Percentiles rank a stretch among this genome's conserved stretches.
These are phyloP conservation scores for Amphipyra berbera DNA, from an alignment of 2,888 invertebrate species.

Conservation along the genomic window DNA sequence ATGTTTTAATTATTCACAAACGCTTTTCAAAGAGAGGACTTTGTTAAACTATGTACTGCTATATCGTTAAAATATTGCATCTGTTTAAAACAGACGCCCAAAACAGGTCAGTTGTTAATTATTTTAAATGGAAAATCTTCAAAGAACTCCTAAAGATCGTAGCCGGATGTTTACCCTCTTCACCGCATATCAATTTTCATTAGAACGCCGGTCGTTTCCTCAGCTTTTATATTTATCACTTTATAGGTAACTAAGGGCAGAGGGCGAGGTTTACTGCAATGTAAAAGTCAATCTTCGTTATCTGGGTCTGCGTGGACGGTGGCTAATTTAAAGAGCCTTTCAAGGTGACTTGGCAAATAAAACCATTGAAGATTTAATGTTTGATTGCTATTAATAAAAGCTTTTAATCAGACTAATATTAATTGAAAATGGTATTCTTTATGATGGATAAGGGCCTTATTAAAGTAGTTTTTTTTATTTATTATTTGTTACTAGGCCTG, in stretches of 20 bases:
- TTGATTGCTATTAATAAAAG: conserved; percentile 5
- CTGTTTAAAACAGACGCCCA: too few species aligned
- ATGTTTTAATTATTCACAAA: too few species aligned
- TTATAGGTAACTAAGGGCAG: conserved; percentile 50
- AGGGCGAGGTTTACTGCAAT: conserved; percentile 64
- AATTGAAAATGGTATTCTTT: neutral
- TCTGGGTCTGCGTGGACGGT: conserved; percentile 51
- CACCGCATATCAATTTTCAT: conserved; percentile 54
- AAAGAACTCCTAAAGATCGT: neutral
- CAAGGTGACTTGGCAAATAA: conserved; percentile 53
- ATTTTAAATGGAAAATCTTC: neutral
- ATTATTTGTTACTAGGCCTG: too few species aligned
- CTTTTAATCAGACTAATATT: conserved; percentile 5
- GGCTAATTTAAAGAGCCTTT: conserved; percentile 66
- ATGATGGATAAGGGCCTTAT: neutral
- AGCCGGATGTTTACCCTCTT: conserved; percentile 17
- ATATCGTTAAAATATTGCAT: too few species aligned
- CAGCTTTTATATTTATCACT: conserved; percentile 39
- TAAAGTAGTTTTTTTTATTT: neutral
- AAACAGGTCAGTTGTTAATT: neutral
- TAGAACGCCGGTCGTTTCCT: conserved; percentile 34
- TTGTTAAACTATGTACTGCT: too few species aligned
- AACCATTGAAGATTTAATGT: conserved; percentile 26
- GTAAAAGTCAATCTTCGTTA: conserved; percentile 78
- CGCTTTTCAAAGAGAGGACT: too few species aligned